Percentiles rank a stretch among this genome's conserved stretches.
These are phyloP conservation scores for Gymnothorax reevesii DNA, from an alignment of 2,797 vertebrate genomes.

Conservation along the genomic window DNA sequence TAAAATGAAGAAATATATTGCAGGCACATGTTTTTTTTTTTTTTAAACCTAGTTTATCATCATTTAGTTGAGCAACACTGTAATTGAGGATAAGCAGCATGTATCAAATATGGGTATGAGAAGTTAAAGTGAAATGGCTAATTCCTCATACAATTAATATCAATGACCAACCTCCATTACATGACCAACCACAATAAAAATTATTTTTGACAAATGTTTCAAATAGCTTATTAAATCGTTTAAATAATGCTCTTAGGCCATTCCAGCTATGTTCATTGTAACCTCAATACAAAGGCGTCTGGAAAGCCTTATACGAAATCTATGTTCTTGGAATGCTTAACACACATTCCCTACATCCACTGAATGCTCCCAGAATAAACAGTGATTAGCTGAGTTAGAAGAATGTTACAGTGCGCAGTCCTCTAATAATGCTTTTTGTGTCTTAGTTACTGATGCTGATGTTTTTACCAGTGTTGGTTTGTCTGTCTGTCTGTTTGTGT, in stretches of 20 bases:
- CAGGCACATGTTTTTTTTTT: neutral
- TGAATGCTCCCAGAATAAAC: neutral
- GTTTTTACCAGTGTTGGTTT: no score
- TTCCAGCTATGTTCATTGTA: neutral
- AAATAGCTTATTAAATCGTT: no score
- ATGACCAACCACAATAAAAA: neutral
- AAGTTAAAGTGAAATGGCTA: no score
- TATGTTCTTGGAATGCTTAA: neutral
- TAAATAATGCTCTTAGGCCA: no score
- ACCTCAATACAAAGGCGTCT: neutral
- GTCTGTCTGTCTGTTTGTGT: no score
- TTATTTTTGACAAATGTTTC: no score
- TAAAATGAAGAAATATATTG: neutral
- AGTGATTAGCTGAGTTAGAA: neutral
- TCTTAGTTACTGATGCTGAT: no score
- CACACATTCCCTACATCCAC: neutral
- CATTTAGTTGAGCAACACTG: neutral
- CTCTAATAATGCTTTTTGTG: neutral
- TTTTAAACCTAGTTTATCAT: neutral
- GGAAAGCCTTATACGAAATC: neutral
- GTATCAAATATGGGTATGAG: neutral
- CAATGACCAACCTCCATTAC: no score
- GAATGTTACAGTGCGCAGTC: no score
- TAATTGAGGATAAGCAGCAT: neutral
- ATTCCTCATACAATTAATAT: no score